Evolutionary conservation across 2,113 vertebrate genomes (phyloP), one percentile per base, ranked within the genome.

Genomic region (Rhizomys pruinosus): DNA sequence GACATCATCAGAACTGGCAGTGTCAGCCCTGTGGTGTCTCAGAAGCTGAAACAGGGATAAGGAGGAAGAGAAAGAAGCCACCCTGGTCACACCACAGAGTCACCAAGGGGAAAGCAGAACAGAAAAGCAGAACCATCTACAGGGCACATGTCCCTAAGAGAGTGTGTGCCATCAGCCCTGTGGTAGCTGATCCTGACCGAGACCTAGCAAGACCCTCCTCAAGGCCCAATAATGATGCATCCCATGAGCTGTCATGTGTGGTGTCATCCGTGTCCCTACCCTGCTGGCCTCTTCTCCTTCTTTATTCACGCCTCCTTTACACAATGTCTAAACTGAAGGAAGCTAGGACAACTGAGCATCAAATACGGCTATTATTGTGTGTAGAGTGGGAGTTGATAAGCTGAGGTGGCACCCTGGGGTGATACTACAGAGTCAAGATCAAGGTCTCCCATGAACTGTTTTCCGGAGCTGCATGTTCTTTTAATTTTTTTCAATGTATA

Each of bases 381-480:
- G 0, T 68, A 47, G 52, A 61, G 16, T 59, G 12, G 17, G 39
- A 20, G 52, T 11, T n/a, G 16, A 37, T 22, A 34, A 19, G 23
- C 61, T 8, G 16, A n/a, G 34, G 20, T 19, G 3, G 52, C 44
- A 12, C 3, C 5, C 11, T 4, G 20, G 23, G 10, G 0, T 2
- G 32, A 2, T 5, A 77, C 59, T 39, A 6, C 44, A 19, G 63
- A 1, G 3, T 66, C 15, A 34, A 34, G 73, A 80, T 13, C 20
- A 0, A 9, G 20, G 2, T 22, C 9, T 0, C 3, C n/a, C 0
- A 19, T 0, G 22, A 2, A 0, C 0, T 3, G 17, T 19, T 72
- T 57, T 72, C 64, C 47, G 52, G n/a, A n/a, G n/a, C n/a, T n/a
- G n/a, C n/a, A n/a, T n/a, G n/a, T n/a, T n/a, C n/a, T n/a, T n/a